Evolutionary conservation across 2,888 invertebrate genomes (phyloP).

Genomic region (Ethmia dodecea): DNA sequence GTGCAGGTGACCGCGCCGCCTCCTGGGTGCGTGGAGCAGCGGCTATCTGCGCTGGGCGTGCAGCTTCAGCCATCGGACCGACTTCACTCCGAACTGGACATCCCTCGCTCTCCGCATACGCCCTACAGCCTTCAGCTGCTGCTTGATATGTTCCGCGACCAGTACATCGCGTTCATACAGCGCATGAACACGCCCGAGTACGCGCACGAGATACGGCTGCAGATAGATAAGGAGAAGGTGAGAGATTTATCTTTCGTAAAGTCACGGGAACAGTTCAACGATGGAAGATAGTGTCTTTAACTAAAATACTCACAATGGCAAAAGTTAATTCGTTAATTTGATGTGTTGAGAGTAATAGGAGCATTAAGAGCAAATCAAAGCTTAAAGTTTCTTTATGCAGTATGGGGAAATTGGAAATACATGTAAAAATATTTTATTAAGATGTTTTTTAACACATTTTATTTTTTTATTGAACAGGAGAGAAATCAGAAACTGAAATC

Average conservation of each 20-base stretch:
- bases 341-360: no score
- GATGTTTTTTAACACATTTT: neutral
- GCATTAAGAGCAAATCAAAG: no score
- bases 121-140: constrained; percentile 93
- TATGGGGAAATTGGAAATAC: no score
- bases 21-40: constrained; percentile 94
- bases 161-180: constrained; percentile 90
- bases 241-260: no score
- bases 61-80: constrained; percentile 78
- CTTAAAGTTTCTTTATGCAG: no score
- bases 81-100: constrained; percentile 89
- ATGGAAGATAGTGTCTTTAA: no score
- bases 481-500: constrained; percentile 89
- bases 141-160: constrained; percentile 90
- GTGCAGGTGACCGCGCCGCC: constrained; percentile 85
- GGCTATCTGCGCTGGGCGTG: constrained; percentile 87
- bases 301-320: no score
- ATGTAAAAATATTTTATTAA: neutral
- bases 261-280: no score
- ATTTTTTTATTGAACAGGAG: constrained; percentile 64
- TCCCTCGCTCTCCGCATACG: constrained; percentile 87
- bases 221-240: constrained; percentile 90
- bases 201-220: constrained; percentile 82
- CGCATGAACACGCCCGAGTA: constrained; percentile 90
- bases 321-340: no score